Evolutionary conservation across 2,888 invertebrate species (phyloP).

Genomic region (Heterodera filipjevi): DNA sequence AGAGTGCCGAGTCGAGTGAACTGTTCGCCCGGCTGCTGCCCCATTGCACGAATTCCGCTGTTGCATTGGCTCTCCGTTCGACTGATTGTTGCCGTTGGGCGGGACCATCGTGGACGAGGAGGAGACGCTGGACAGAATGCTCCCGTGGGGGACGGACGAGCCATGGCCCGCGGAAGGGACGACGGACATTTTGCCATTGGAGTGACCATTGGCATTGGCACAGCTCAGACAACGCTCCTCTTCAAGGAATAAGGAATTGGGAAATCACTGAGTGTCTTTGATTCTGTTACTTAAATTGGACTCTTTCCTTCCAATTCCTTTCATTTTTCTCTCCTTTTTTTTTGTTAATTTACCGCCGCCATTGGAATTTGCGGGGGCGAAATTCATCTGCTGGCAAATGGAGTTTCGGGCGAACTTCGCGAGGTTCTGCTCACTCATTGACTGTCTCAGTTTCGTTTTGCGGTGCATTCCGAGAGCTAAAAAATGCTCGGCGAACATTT

Average conservation of each 20-base stretch:
- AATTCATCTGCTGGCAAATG: background rate
- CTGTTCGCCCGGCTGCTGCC: background rate
- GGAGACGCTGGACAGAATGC: background rate
- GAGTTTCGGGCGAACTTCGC: background rate
- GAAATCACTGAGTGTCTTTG: background rate
- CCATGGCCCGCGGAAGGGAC: background rate
- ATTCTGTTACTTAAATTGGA: no score
- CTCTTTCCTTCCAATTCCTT: no score
- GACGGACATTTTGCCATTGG: background rate
- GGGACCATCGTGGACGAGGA: background rate
- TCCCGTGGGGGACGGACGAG: background rate
- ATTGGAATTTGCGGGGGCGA: background rate
- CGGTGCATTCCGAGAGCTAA: constrained; percentile 11
- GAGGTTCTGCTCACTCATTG: constrained; percentile 10
- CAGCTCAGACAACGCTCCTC: background rate
- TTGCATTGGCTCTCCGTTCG: background rate
- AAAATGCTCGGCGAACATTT: background rate
- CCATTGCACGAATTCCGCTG: background rate
- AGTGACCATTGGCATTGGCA: background rate
- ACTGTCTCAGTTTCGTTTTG: constrained; percentile 1
- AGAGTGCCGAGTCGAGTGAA: background rate
- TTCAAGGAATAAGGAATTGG: background rate
- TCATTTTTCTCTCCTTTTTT: no score
- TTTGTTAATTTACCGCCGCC: background rate
- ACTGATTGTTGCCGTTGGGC: background rate